These are phyloP conservation scores for Teleogryllus oceanicus DNA, from an alignment of 2,888 invertebrate species.

Conservation along the genomic window DNA sequence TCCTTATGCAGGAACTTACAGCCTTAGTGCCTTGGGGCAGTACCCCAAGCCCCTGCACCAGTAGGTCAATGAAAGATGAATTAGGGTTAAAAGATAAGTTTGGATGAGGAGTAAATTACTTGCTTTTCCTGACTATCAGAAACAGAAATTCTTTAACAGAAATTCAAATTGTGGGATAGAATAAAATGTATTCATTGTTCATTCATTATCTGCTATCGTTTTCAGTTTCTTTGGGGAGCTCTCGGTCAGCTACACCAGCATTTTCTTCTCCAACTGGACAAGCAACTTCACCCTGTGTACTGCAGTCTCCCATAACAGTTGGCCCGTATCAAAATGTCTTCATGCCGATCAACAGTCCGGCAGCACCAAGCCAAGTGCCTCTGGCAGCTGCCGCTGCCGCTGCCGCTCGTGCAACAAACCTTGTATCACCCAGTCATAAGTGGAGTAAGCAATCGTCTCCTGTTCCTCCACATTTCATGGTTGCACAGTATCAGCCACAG, in stretches of 20 bases:
- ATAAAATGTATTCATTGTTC: no score
- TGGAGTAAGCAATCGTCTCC: constrained; percentile 49
- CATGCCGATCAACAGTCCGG: constrained; percentile 80
- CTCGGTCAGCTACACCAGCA: constrained; percentile 88
- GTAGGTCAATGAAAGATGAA: no score
- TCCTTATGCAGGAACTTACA: no score
- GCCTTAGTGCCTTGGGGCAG: no score
- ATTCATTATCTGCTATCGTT: constrained; percentile 28
- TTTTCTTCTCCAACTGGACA: constrained; percentile 70
- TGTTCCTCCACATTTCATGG: constrained; percentile 50
- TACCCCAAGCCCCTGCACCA: no score
- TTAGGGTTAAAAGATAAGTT: no score
- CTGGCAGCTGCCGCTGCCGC: not conserved
- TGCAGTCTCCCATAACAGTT: constrained; percentile 63
- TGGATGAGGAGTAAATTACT: no score
- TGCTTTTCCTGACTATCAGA: no score
- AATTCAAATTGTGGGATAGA: no score
- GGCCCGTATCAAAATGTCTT: constrained; percentile 83
- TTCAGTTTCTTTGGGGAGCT: constrained; percentile 86
- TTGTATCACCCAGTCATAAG: constrained; percentile 45
- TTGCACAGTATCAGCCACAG: constrained; percentile 46
- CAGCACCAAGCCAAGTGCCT: constrained; percentile 29
- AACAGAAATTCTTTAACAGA: no score
- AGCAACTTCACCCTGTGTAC: constrained; percentile 62
- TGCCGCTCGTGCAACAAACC: constrained; percentile 40